Percentiles rank a stretch among this genome's conserved stretches.
Evolutionary conservation across 2,888 invertebrate species (phyloP).

Genomic region (Linnaemya vulpina): DNA sequence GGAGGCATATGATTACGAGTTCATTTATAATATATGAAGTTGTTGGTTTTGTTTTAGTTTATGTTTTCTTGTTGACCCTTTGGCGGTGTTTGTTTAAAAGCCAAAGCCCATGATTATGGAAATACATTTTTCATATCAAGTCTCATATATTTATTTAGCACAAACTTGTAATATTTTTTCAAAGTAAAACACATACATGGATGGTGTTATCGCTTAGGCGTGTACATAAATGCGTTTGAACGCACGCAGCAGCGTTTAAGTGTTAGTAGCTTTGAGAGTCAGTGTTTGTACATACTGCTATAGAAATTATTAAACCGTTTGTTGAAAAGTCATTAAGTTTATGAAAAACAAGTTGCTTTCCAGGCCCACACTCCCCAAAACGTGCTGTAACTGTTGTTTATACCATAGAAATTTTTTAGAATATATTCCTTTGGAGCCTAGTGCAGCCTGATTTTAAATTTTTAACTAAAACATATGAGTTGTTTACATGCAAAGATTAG

Average conservation of each 20-base stretch:
- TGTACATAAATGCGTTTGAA: neutral
- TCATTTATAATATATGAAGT: slow-evolving; percentile 43
- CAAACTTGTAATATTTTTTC: neutral
- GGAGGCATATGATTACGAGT: slow-evolving; percentile 3
- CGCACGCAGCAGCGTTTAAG: neutral
- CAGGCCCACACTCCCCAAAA: neutral
- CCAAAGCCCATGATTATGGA: slow-evolving; percentile 15
- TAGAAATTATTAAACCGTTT: slow-evolving; percentile 57
- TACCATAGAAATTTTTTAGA: neutral
- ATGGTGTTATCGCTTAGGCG: neutral
- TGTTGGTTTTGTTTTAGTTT: slow-evolving; percentile 4
- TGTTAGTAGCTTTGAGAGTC: neutral
- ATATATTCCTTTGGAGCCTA: neutral
- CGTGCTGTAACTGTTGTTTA: neutral
- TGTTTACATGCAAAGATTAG: slow-evolving; percentile 59
- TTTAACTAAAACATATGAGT: slow-evolving; percentile 50
- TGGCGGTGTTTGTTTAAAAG: neutral
- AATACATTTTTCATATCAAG: neutral
- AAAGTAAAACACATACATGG: neutral
- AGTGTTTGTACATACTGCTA: too few relatives aligned
- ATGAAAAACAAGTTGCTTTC: slow-evolving; percentile 41
- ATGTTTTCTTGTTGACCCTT: neutral
- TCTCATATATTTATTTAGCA: neutral
- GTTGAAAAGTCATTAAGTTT: slow-evolving; percentile 70
- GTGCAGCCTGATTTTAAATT: slow-evolving; percentile 8